A percentile compares a stretch with the other conserved stretches of the same genome.
phyloP scores from a whole-genome alignment of 2,113 vertebrate genomes.

The Leiothrix lutea region DNA sequence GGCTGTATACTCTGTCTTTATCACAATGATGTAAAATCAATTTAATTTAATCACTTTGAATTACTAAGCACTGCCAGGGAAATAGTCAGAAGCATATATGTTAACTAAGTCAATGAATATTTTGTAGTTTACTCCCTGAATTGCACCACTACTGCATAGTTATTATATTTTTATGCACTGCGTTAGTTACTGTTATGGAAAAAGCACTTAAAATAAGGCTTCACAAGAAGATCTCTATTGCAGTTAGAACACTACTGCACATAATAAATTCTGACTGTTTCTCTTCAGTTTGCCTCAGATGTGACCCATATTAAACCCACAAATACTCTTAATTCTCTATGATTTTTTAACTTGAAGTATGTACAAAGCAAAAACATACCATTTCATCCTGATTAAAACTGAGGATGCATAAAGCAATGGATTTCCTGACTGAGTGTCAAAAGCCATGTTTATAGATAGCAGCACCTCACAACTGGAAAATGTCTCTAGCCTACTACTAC shows the following conservation, averaged over 20 bases:
- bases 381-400: not conserved
- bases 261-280: not conserved
- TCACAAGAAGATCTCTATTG: not conserved
- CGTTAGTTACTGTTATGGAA: constrained; percentile 7
- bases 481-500: not conserved
- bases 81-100: not conserved
- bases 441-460: not conserved
- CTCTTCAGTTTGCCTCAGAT: not conserved
- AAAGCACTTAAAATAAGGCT: not conserved
- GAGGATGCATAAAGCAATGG: not conserved
- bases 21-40: constrained; percentile 14
- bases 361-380: not conserved
- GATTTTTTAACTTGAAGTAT: not conserved
- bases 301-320: not conserved
- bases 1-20: not conserved
- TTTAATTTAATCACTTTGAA: constrained; percentile 38
- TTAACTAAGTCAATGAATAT: not conserved
- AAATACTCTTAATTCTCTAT: not conserved
- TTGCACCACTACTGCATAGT: not conserved
- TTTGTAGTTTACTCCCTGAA: constrained; percentile 29
- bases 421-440: not conserved
- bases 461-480: not conserved
- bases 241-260: not conserved
- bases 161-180: constrained; percentile 17
- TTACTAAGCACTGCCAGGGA: constrained; percentile 4